Conservation (phyloP, 2,113 vertebrate species). For the Sisor rabdophorus region DNA sequence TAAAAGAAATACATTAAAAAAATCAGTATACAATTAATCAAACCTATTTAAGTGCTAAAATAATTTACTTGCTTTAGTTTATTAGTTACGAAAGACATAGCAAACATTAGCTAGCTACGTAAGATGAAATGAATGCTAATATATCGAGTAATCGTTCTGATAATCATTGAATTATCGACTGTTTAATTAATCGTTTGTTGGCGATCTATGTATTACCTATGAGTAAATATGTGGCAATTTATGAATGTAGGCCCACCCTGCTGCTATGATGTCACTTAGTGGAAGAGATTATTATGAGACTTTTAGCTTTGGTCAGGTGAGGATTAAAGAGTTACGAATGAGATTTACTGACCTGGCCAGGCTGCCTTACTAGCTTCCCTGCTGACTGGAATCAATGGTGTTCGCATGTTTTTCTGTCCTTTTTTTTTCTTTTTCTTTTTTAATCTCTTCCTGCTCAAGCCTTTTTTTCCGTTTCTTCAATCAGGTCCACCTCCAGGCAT, state of each 20-base stretch:
- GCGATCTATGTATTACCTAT: no score
- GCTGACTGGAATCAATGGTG: constrained; percentile 75
- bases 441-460: constrained; percentile 58
- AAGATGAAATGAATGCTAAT: no score
- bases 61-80: no score
- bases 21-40: no score
- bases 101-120: no score
- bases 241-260: neutral
- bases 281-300: constrained; percentile 3
- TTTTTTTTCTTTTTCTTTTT: constrained; percentile 62
- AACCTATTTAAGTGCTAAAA: no score
- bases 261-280: constrained; percentile 8
- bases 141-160: no score
- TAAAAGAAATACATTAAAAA: no score
- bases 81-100: no score
- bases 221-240: neutral
- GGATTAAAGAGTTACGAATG: constrained; percentile 66
- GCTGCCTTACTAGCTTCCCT: constrained; percentile 68
- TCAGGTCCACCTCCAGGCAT: constrained; percentile 80
- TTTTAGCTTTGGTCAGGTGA: constrained; percentile 17
- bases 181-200: no score
- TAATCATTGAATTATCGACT: no score
- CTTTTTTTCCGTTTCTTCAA: constrained; percentile 54
- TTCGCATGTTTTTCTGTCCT: constrained; percentile 57
- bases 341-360: constrained; percentile 75